Evolutionary conservation across 2,797 vertebrate species (phyloP), one percentile per base, ranked within the genome.

Genomic region (Columba guinea): DNA sequence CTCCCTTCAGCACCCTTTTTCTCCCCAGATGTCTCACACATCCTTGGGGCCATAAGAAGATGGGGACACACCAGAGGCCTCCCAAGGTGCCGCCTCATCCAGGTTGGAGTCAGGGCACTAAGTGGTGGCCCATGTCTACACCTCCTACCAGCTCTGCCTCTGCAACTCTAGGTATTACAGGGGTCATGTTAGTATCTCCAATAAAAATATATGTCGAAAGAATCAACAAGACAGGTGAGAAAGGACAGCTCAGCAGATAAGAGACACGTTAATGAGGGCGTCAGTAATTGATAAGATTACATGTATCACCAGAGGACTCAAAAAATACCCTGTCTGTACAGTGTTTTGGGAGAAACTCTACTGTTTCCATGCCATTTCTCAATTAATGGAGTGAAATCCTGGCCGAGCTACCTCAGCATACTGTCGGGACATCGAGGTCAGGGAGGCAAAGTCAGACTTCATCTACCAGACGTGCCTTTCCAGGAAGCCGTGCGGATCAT

Each of bases 391-490:
- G 51, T 56, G 51, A 59, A 85, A 62, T 77, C 30, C 58, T 68
- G 30, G 30, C 39, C 62, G 55, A 86, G 69, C 35, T 92, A 84
- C 41, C 80, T 81, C 1, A 6, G 21, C 39, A 37, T 16, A 22
- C 46, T 62, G 67, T 67, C 0, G 0, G 63, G 56, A 78, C 76
- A 53, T 5, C 1, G 27, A 92, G 84, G 63, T 37, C 11, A 2
- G 8, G 49, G 48, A 85, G 68, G 44, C 35, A 91, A 92, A 95
- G 63, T 63, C 59, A 94, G 77, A 32, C 10, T 88, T 79, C 67
- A 65, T 46, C 68, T 69, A n/a, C 67, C 41, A 89, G 83, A n/a
- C 41, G 1, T 69, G 74, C 22, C 75, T 87, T 90, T 74, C 88
- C 90, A 67, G 71, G 86, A 92, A 93, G 46, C 30, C 4, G 8